Conservation (phyloP, 2,888 invertebrate genomes). For the Drosophila antonietae region DNA sequence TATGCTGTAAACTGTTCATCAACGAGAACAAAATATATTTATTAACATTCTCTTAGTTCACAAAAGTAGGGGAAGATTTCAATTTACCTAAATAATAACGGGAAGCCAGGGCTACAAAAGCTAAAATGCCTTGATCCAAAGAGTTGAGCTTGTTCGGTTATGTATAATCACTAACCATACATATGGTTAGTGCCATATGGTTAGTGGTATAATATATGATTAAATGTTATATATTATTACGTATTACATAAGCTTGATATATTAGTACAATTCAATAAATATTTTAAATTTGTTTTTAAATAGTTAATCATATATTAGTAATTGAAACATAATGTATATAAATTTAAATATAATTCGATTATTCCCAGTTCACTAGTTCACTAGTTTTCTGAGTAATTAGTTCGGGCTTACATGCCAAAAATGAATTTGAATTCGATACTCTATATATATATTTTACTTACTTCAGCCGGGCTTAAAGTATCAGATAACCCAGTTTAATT, state of each 20-base stretch:
- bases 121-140: neutral
- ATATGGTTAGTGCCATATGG: too few relatives aligned
- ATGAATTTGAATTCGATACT: neutral
- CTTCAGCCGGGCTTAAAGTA: neutral
- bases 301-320: neutral
- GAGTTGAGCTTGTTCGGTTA: neutral
- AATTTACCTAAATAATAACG: too few relatives aligned
- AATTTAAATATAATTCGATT: neutral
- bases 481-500: neutral
- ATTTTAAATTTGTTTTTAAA: neutral
- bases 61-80: too few relatives aligned
- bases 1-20: too few relatives aligned
- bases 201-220: too few relatives aligned
- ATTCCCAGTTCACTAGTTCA: neutral
- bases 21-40: neutral
- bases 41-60: too few relatives aligned
- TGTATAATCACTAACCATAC: too few relatives aligned
- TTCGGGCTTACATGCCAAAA: neutral
- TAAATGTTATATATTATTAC: neutral
- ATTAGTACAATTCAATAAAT: neutral
- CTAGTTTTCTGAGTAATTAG: neutral
- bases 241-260: neutral
- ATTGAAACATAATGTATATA: neutral
- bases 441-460: neutral
- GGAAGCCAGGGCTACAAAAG: neutral